phyloP scores from a whole-genome alignment of 2,888 invertebrate genomes.

The Penaeus monodon region DNA sequence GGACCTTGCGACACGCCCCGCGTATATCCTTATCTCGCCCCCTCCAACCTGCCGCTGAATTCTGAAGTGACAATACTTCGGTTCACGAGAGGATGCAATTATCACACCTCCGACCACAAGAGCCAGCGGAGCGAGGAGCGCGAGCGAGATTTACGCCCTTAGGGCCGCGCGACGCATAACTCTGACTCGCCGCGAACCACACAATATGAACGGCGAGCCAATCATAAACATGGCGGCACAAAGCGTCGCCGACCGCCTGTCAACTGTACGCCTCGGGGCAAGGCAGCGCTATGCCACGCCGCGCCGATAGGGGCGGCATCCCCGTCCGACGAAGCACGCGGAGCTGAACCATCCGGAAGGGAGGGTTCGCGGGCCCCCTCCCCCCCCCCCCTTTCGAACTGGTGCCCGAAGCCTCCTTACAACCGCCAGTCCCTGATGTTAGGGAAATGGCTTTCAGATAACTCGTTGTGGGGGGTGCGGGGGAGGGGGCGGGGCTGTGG shows the following conservation, averaged over 20 bases:
- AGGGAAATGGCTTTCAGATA: conserved; percentile 58
- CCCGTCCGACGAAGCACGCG: conserved; percentile 40
- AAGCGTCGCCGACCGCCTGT: conserved; percentile 54
- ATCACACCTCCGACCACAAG: conserved; percentile 27
- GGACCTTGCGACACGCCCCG: too few species aligned
- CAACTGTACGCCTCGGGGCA: conserved; percentile 44
- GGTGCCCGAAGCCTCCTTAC: conserved; percentile 42
- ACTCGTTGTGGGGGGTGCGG: conserved; percentile 10
- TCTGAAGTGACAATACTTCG: conserved; percentile 50
- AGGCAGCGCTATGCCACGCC: conserved; percentile 24
- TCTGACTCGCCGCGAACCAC: conserved; percentile 35
- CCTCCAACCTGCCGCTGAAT: conserved; percentile 31
- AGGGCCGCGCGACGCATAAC: neutral
- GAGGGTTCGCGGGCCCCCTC: conserved; percentile 13
- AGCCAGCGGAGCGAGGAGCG: neutral
- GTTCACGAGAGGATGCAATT: conserved; percentile 46
- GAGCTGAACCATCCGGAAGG: conserved; percentile 33
- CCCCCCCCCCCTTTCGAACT: conserved; percentile 12
- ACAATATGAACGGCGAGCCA: conserved; percentile 53
- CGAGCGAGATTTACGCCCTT: neutral
- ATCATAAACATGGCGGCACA: conserved; percentile 57
- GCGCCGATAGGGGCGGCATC: conserved; percentile 39
- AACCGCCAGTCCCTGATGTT: conserved; percentile 36
- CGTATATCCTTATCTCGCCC: too few species aligned
- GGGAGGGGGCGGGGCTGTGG: too few species aligned